Evolutionary conservation across 2,113 vertebrate species (phyloP).

Genomic region (Myanophis thanlyinensis): DNA sequence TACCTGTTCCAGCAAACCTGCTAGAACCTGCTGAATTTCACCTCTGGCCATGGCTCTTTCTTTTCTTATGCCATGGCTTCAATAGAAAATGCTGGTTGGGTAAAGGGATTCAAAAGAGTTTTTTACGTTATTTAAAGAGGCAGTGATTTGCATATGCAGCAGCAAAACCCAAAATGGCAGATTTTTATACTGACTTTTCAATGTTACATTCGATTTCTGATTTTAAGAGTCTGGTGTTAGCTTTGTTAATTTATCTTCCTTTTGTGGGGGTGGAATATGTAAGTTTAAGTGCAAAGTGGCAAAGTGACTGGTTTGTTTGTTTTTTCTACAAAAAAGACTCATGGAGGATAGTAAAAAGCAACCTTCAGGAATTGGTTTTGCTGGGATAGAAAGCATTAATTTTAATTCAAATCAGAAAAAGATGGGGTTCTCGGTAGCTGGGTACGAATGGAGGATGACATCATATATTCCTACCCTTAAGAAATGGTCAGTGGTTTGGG

Average conservation of each 20-base stretch:
- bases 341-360: not conserved
- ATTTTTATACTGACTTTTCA: not conserved
- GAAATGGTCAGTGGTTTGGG: not conserved
- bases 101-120: not conserved
- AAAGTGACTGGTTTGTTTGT: not conserved
- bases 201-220: not conserved
- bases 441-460: not conserved
- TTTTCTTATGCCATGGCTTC: not conserved
- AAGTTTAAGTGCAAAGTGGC: not conserved
- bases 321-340: not conserved
- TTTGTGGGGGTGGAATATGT: not conserved
- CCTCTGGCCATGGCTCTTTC: not conserved
- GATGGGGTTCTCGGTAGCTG: not conserved
- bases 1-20: too few relatives aligned
- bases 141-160: not conserved
- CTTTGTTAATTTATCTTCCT: not conserved
- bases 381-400: not conserved
- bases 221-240: not conserved
- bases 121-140: not conserved
- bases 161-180: not conserved
- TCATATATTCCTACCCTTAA: not conserved
- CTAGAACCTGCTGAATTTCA: too few relatives aligned
- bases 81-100: not conserved
- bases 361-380: not conserved
- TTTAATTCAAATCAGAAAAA: not conserved